A percentile compares a stretch with the other conserved stretches of the same genome.
Conservation (phyloP, 2,888 invertebrate genomes). For the Netelia melanura region DNA sequence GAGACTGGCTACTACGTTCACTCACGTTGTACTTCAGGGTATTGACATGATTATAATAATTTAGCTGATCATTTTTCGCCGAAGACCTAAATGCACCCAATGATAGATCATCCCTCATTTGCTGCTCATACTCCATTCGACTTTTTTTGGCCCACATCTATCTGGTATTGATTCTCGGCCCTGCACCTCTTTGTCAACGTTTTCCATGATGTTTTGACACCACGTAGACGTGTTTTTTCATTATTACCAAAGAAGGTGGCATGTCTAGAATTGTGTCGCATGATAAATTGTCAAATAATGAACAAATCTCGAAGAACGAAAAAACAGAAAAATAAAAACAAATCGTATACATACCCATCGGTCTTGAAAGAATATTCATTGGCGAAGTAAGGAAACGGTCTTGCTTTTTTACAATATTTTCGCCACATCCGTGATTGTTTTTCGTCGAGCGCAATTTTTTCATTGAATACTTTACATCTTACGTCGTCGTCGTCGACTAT, state of each 20-base stretch:
- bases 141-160: too few species aligned
- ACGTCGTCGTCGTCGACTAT: constrained; percentile 83
- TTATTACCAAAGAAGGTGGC: background rate
- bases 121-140: too few species aligned
- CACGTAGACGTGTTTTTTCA: constrained; percentile 62
- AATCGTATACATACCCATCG: constrained; percentile 72
- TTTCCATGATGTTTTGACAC: constrained; percentile 80
- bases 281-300: too few species aligned
- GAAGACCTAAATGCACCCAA: too few species aligned
- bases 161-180: too few species aligned
- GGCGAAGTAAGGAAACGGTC: constrained; percentile 80
- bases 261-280: constrained; percentile 70
- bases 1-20: constrained; percentile 49
- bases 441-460: constrained; percentile 76
- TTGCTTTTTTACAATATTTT: constrained; percentile 68
- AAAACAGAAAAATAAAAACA: constrained; percentile 9
- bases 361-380: constrained; percentile 75
- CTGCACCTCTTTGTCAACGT: constrained; percentile 85
- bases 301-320: background rate
- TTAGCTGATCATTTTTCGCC: constrained; percentile 91
- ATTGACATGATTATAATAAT: constrained; percentile 89
- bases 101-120: constrained; percentile 87
- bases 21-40: constrained; percentile 89
- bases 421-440: constrained; percentile 48
- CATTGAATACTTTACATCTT: constrained; percentile 81